These are phyloP conservation scores for Aleiodes alternator DNA, from an alignment of 2,888 invertebrate species.

Conservation along the genomic window DNA sequence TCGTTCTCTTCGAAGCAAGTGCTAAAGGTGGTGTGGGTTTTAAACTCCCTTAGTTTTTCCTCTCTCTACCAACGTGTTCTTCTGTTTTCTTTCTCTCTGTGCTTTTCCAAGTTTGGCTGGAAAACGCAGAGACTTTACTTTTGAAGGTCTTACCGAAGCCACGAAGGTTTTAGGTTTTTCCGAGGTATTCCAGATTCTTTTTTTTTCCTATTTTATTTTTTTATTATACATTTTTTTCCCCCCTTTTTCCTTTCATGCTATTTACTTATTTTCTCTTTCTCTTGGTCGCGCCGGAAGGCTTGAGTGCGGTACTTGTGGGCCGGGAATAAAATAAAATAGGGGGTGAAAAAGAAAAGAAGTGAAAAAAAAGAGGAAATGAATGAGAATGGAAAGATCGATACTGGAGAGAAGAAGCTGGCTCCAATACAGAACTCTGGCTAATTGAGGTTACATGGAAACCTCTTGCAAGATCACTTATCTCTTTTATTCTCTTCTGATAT, in stretches of 20 bases:
- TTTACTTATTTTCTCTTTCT: constrained; percentile 15
- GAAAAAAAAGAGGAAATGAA: background rate
- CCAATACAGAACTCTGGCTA: constrained; percentile 47
- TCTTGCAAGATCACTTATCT: constrained; percentile 52
- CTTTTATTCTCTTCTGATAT: constrained; percentile 35
- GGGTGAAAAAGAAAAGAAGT: background rate
- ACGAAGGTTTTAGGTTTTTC: constrained; percentile 25
- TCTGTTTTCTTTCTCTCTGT: constrained; percentile 5
- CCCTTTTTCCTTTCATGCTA: constrained; percentile 5
- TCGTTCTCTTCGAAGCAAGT: constrained; percentile 9
- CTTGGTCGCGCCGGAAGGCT: constrained; percentile 30
- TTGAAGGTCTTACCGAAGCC: constrained; percentile 36
- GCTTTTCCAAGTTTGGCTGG: constrained; percentile 28
- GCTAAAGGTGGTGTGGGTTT: background rate
- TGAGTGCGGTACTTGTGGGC: constrained; percentile 36
- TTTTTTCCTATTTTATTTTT: background rate
- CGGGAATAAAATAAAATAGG: constrained; percentile 22
- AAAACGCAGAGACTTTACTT: constrained; percentile 38
- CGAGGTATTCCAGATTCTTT: background rate
- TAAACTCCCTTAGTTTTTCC: background rate
- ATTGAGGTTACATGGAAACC: constrained; percentile 55
- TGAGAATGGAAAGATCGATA: constrained; percentile 17
- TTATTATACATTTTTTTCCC: background rate
- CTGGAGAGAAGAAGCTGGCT: constrained; percentile 3
- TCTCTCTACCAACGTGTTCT: constrained; percentile 4